Evolutionary conservation across 2,797 vertebrate genomes (phyloP).

Genomic region (Microchirus variegatus): DNA sequence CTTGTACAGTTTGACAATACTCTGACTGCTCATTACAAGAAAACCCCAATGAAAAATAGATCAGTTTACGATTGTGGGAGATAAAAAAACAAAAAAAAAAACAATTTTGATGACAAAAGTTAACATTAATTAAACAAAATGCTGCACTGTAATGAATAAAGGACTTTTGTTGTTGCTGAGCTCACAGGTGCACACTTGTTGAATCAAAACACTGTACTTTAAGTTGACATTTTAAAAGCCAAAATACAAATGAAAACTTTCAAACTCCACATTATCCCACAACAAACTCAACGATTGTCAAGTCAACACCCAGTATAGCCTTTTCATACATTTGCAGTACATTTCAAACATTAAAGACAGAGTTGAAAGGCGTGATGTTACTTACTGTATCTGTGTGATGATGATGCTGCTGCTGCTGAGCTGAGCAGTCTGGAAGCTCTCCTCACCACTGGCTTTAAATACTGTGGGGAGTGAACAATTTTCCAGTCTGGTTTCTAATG

Average conservation of each 20-base stretch:
- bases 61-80: too few relatives aligned
- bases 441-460: constrained; percentile 67
- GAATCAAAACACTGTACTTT: background rate
- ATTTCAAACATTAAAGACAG: background rate
- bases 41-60: background rate
- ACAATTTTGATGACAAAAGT: too few relatives aligned
- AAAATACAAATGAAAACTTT: too few relatives aligned
- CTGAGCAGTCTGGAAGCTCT: constrained; percentile 39
- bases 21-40: background rate
- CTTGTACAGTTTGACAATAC: background rate
- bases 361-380: constrained; percentile 30
- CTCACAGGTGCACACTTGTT: constrained; percentile 22
- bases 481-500: constrained; percentile 48
- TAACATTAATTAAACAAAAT: too few relatives aligned
- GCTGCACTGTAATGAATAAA: background rate
- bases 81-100: too few relatives aligned
- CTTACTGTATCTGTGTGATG: constrained; percentile 61
- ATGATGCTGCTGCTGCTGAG: constrained; percentile 39
- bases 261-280: too few relatives aligned
- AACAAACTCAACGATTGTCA: too few relatives aligned
- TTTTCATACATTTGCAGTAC: constrained; percentile 4
- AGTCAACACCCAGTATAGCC: background rate
- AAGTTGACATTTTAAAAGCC: too few relatives aligned
- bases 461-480: constrained; percentile 62
- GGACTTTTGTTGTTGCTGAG: background rate